Base-by-base conservation (phyloP, 2,888 invertebrate species). In the Ethmia dodecea region DNA sequence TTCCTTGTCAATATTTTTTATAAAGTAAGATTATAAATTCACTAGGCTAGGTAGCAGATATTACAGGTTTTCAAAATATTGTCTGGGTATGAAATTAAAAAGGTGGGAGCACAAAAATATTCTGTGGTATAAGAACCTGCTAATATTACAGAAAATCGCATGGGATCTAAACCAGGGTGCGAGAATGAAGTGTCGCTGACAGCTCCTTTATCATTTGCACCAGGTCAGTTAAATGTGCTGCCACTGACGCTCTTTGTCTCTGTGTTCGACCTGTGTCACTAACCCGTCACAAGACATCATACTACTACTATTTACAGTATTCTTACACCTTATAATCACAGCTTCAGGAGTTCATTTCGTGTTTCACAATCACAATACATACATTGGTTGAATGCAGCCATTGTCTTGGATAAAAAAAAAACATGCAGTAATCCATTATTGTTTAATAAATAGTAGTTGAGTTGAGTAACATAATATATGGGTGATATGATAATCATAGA, bases 201-300 rank as follows among this genome's bases (percentile, higher is more conserved):
- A 70, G 70, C 84, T 67, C 69, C 86, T 71, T 83, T 86, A 66
- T 77, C 86, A 55, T 86, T 83, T 77, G 73, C 80, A 59, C 81
- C 86, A 86, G 87, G 87, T 87, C 78, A 86, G 87, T 86, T 83
- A 49, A 64, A 75, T 84, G 81, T 84, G 77, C 72, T 66, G 69
- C 76, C 50, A 64, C 75, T 73, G 79, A 79, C 75, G 77, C 68
- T 69, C 47, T 60, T 63, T 65, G 75, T 78, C 72, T 78, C 59
- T 76, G 74, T 84, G 83, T 83, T 79, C 73, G 66, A 75, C 67
- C 72, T 75, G 70, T 80, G 84, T 84, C 78, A 84, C 86, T 86
- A 86, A 84, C 84, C 71, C 62, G 61, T 64, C 56, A 52, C 53
- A 48, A 55, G 28, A 43, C 55, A 60, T 64, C 59, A 61, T 55